These are phyloP conservation scores for Theretra japonica DNA, from an alignment of 2,888 invertebrate species.

Conservation along the genomic window DNA sequence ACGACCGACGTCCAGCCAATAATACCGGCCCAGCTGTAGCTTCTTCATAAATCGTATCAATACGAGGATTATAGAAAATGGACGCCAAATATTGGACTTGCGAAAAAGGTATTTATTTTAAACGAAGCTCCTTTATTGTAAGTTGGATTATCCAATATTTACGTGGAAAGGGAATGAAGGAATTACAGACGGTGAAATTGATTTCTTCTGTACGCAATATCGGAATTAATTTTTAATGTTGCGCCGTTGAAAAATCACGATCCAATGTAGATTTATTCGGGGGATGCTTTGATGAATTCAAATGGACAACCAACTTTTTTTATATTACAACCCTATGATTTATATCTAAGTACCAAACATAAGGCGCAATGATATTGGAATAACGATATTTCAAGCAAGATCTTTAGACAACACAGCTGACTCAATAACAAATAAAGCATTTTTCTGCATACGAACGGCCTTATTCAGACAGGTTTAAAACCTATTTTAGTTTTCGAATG, in stretches of 20 bases:
- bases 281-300: background rate
- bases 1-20: slow-evolving; percentile 28
- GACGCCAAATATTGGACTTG: slow-evolving; percentile 29
- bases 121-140: slow-evolving; percentile 28
- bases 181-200: slow-evolving; percentile 9
- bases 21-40: slow-evolving; percentile 32
- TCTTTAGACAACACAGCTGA: no score
- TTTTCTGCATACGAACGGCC: no score
- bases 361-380: no score
- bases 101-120: slow-evolving; percentile 28
- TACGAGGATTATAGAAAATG: slow-evolving; percentile 42
- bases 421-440: no score
- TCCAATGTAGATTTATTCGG: slow-evolving; percentile 11
- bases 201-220: slow-evolving; percentile 25
- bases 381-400: no score
- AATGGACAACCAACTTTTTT: background rate
- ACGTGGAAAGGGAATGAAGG: slow-evolving; percentile 21
- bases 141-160: slow-evolving; percentile 32
- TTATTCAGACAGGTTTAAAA: no score
- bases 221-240: slow-evolving; percentile 17
- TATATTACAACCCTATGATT: background rate
- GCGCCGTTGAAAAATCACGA: background rate
- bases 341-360: background rate
- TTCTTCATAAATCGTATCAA: slow-evolving; percentile 42
- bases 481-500: no score